phyloP scores from a whole-genome alignment of 2,113 vertebrate species.

The Atractosteus spatula region DNA sequence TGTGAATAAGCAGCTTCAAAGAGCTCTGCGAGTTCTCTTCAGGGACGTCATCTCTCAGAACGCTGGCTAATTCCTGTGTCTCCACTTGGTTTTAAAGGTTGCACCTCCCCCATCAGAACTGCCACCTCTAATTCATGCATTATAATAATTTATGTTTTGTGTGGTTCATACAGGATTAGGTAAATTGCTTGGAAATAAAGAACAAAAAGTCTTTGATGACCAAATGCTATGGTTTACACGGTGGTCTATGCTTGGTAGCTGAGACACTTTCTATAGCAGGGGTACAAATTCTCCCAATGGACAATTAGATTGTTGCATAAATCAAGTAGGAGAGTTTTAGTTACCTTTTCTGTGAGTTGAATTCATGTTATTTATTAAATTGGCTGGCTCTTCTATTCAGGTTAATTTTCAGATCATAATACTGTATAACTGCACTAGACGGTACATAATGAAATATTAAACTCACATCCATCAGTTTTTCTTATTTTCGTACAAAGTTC shows the following conservation, averaged over 20 bases:
- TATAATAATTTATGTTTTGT: slow-evolving; percentile 62
- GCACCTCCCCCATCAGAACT: slow-evolving; percentile 28
- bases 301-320: too few species aligned
- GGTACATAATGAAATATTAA: too few species aligned
- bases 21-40: slow-evolving; percentile 66
- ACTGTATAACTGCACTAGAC: too few species aligned
- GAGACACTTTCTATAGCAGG: slow-evolving; percentile 52
- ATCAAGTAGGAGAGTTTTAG: too few species aligned
- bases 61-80: slow-evolving; percentile 61
- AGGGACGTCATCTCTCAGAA: slow-evolving; percentile 62
- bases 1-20: slow-evolving; percentile 78
- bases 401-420: too few species aligned
- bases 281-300: slow-evolving; percentile 32
- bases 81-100: neutral
- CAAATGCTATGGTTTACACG: slow-evolving; percentile 60
- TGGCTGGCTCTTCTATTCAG: too few species aligned
- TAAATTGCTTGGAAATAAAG: slow-evolving; percentile 72
- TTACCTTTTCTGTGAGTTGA: too few species aligned
- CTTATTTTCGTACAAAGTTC: too few species aligned
- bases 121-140: slow-evolving; percentile 61
- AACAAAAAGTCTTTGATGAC: slow-evolving; percentile 70
- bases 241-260: slow-evolving; percentile 60
- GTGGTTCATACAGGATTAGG: slow-evolving; percentile 72
- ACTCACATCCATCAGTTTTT: too few species aligned
- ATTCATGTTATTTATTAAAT: too few species aligned